Evolutionary conservation across 2,113 vertebrate species (phyloP).

Genomic region (Eublepharis macularius): DNA sequence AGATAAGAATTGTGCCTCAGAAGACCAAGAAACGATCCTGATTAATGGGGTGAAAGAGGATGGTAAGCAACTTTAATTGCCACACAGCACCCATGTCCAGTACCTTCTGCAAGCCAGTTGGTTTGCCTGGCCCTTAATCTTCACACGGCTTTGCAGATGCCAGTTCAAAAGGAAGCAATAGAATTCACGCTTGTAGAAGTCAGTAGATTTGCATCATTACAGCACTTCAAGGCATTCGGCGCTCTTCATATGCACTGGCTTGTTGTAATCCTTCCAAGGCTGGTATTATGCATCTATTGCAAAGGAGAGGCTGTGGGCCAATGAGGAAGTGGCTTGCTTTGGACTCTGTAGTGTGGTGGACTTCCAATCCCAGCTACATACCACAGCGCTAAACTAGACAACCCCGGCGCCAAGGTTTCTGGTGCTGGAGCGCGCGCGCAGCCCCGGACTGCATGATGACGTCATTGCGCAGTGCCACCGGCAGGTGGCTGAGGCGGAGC

Average conservation of each 20-base stretch:
- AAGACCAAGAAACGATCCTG: slow-evolving; percentile 86
- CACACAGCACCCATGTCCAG: slow-evolving; percentile 38
- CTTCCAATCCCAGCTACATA: too few relatives aligned
- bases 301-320: neutral
- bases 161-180: neutral
- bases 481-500: too few relatives aligned
- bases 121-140: slow-evolving; percentile 35
- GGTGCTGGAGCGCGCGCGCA: too few relatives aligned
- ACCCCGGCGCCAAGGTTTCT: too few relatives aligned
- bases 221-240: neutral
- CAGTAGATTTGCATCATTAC: too few relatives aligned
- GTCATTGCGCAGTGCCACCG: too few relatives aligned
- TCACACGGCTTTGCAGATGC: neutral
- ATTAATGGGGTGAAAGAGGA: slow-evolving; percentile 88
- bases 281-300: neutral
- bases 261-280: neutral
- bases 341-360: too few relatives aligned
- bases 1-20: slow-evolving; percentile 89
- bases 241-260: too few relatives aligned
- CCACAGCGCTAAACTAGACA: too few relatives aligned
- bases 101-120: slow-evolving; percentile 33
- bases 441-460: too few relatives aligned
- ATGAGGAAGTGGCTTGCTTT: neutral
- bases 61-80: slow-evolving; percentile 81
- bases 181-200: neutral